Evolutionary conservation across 2,888 invertebrate genomes (phyloP), one percentile per base, ranked within the genome.

Genomic region (Panorpa germanica): DNA sequence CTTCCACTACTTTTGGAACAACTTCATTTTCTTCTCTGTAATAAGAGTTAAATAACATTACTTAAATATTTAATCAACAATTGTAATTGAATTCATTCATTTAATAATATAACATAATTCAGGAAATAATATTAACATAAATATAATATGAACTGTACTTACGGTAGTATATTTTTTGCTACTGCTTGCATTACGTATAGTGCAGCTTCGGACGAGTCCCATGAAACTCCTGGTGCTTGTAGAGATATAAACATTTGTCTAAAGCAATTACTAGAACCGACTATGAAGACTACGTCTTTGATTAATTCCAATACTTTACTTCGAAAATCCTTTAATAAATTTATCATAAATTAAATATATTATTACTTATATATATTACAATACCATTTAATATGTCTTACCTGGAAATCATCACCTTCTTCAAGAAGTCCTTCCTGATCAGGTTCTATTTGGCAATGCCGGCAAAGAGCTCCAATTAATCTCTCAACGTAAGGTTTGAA

Each of bases 261-360:
- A 52, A 95, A 91, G 50, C 88, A 88, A 18, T 77, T 72, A 35
- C 80, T 77, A 17, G 91, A 90, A 2, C 93, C 91, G 36, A 95
- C 81, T 31, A 96, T 83, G 55, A 95, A 96, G 23, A 91, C 85
- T 25, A 96, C 85, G 49, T 98, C 96, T 50, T 91, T 90, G 37
- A 96, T 81, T 33, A 96, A 59, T 48, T 96, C 95, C 17, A 81
- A 77, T 11, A 90, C 90, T 47, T 86, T 75, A 40, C 65, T 58
- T 37, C 98, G 69, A 53, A 65, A 91, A 63, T 59, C 83, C 68
- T 69, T 43, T 19, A 28, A 7, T 36, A 35, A 25, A 32, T 6
- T 17, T n/a, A 31, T 35, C 34, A n/a, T 20, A 25, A 29, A 20
- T 8, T 16, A 1, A 19, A 30, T 22, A 21, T 25, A 25, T 17